These are phyloP conservation scores for Listronotus oregonensis DNA, from an alignment of 1,140 invertebrate species.

Conservation along the genomic window DNA sequence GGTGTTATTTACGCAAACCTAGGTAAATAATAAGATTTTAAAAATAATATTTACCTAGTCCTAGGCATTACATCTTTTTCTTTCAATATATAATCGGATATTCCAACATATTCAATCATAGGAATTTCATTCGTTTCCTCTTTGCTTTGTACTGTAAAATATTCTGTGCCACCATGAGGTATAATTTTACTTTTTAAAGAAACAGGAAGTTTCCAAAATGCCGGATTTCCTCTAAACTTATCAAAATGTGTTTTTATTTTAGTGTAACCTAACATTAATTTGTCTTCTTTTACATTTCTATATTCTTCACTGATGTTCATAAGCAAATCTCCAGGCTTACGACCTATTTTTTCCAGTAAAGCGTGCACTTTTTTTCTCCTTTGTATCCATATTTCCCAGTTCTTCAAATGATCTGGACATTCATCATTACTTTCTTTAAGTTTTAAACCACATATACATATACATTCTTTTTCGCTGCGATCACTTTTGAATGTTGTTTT, in stretches of 20 bases:
- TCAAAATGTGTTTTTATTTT: constrained; percentile 41
- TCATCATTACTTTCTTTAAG: constrained; percentile 3
- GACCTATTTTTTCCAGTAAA: constrained; percentile 30
- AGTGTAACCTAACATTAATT: constrained; percentile 31
- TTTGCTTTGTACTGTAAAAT: constrained; percentile 39
- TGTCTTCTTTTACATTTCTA: constrained; percentile 37
- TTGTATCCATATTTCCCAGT: constrained; percentile 37
- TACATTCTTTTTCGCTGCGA: background rate
- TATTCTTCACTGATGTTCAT: constrained; percentile 42
- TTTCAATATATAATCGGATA: constrained; percentile 29
- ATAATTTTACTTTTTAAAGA: constrained; percentile 13
- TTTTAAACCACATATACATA: constrained; percentile 21
- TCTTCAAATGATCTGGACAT: constrained; percentile 25
- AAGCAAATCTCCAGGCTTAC: constrained; percentile 37
- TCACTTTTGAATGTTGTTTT: no score
- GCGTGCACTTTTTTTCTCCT: constrained; percentile 30
- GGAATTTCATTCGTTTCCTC: constrained; percentile 43
- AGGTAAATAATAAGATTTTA: no score
- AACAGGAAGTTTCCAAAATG: constrained; percentile 43
- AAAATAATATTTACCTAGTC: constrained; percentile 40
- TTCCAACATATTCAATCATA: constrained; percentile 35
- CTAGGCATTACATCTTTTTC: constrained; percentile 42
- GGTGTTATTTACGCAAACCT: no score
- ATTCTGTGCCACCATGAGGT: constrained; percentile 19
- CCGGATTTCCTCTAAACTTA: constrained; percentile 45